A percentile compares a stretch with the other conserved stretches of the same genome.
Evolutionary conservation across 2,888 invertebrate species (phyloP).

Genomic region (Cosmia trapezina): DNA sequence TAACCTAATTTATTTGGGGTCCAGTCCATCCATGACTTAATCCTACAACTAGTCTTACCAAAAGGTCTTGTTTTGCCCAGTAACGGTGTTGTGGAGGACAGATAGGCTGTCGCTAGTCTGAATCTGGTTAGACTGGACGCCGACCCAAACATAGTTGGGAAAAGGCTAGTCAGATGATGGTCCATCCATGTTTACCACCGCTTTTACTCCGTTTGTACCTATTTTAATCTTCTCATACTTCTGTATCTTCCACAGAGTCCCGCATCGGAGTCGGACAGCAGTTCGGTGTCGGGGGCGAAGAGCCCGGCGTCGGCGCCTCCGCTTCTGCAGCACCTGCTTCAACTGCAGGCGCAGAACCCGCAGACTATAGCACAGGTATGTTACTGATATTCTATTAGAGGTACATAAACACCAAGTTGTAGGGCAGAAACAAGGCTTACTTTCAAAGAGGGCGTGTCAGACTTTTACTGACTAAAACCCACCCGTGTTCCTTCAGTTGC

Average conservation of each 20-base stretch:
- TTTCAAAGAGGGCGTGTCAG: too few relatives aligned
- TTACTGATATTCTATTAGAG: neutral
- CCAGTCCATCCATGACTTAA: neutral
- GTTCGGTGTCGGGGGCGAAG: conserved; percentile 90
- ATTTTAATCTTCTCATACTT: neutral
- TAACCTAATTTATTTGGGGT: neutral
- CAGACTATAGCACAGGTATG: conserved; percentile 87
- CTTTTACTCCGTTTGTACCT: neutral
- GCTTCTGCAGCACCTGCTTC: conserved; percentile 84
- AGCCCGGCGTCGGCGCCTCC: conserved; percentile 87
- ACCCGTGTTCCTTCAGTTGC: too few relatives aligned
- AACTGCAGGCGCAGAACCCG: conserved; percentile 85
- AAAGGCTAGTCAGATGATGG: too few relatives aligned
- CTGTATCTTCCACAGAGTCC: conserved; percentile 88
- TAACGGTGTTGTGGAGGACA: too few relatives aligned
- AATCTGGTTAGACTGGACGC: too few relatives aligned
- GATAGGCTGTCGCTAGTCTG: too few relatives aligned
- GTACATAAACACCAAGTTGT: neutral
- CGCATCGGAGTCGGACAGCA: conserved; percentile 93
- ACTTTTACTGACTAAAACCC: too few relatives aligned
- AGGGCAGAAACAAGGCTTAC: neutral
- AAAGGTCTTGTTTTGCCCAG: too few relatives aligned
- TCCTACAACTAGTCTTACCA: too few relatives aligned
- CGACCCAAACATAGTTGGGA: too few relatives aligned
- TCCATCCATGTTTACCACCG: neutral